Percentiles rank a stretch among this genome's conserved stretches.
Conservation (phyloP, 1,140 invertebrate species). For the Marisa cornuarietis region DNA sequence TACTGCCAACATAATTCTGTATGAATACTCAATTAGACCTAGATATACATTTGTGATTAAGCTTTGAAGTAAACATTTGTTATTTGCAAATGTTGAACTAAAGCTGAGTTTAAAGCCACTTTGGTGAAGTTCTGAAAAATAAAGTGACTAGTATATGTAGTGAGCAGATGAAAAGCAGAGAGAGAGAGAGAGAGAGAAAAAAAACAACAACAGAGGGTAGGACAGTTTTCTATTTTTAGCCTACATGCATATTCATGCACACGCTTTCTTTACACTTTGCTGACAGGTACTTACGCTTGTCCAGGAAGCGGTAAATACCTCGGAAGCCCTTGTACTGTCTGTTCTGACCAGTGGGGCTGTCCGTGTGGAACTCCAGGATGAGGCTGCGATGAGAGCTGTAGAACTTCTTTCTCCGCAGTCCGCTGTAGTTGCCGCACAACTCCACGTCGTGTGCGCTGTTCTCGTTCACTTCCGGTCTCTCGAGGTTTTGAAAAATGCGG, state of each 20-base stretch:
- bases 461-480: slow-evolving; percentile 78
- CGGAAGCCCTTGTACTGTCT: slow-evolving; percentile 79
- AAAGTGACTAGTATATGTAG: too few relatives aligned
- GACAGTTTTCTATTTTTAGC: neutral
- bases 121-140: too few relatives aligned
- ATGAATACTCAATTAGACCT: too few relatives aligned
- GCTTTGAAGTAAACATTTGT: too few relatives aligned
- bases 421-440: slow-evolving; percentile 75
- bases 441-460: slow-evolving; percentile 79
- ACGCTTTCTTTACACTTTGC: neutral
- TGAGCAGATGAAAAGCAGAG: too few relatives aligned
- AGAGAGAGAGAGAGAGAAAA: neutral
- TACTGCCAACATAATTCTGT: too few relatives aligned
- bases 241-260: neutral
- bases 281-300: slow-evolving; percentile 76
- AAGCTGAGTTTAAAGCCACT: too few relatives aligned
- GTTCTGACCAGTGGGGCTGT: slow-evolving; percentile 63
- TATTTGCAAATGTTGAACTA: too few relatives aligned
- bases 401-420: slow-evolving; percentile 73
- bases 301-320: slow-evolving; percentile 83
- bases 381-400: slow-evolving; percentile 84
- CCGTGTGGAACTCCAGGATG: slow-evolving; percentile 83
- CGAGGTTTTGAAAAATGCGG: slow-evolving; percentile 81
- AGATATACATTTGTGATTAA: too few relatives aligned
- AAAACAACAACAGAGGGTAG: neutral